Percentiles rank a stretch among this genome's conserved stretches.
Conservation (phyloP, 2,797 vertebrate species). For the Hybognathus amarus region DNA sequence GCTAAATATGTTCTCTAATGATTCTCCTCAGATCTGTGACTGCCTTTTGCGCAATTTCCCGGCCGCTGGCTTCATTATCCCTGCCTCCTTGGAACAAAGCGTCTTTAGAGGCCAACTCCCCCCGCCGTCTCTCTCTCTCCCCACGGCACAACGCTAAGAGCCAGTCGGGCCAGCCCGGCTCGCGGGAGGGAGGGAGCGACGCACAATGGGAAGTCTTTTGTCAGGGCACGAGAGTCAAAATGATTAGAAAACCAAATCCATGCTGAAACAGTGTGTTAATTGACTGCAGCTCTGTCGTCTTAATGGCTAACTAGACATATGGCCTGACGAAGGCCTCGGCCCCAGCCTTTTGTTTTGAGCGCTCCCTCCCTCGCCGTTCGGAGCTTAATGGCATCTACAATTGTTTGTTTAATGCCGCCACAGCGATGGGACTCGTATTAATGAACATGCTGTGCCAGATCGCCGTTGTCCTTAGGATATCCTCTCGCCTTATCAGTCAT, state of each 20-base stretch:
- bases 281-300: slow-evolving; percentile 78
- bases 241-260: slow-evolving; percentile 86
- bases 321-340: slow-evolving; percentile 56
- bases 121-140: slow-evolving; percentile 45
- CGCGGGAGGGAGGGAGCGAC: slow-evolving; percentile 51
- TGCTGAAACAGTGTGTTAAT: slow-evolving; percentile 83
- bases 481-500: slow-evolving; percentile 16
- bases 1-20: slow-evolving; percentile 90
- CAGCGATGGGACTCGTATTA: slow-evolving; percentile 55
- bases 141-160: slow-evolving; percentile 75
- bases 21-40: slow-evolving; percentile 87
- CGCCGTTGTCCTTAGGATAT: neutral
- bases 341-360: slow-evolving; percentile 58
- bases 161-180: slow-evolving; percentile 64
- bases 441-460: slow-evolving; percentile 24
- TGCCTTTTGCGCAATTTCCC: slow-evolving; percentile 86
- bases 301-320: slow-evolving; percentile 78
- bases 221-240: slow-evolving; percentile 81
- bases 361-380: slow-evolving; percentile 60
- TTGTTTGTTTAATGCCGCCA: slow-evolving; percentile 67
- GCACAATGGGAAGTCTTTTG: slow-evolving; percentile 82
- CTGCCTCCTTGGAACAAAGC: slow-evolving; percentile 87
- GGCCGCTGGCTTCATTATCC: slow-evolving; percentile 85
- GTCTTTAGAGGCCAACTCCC: slow-evolving; percentile 78
- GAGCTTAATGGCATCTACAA: slow-evolving; percentile 64